A percentile compares a stretch with the other conserved stretches of the same genome.
phyloP scores from a whole-genome alignment of 2,113 vertebrate species.

The Chlamydotis undulata region DNA sequence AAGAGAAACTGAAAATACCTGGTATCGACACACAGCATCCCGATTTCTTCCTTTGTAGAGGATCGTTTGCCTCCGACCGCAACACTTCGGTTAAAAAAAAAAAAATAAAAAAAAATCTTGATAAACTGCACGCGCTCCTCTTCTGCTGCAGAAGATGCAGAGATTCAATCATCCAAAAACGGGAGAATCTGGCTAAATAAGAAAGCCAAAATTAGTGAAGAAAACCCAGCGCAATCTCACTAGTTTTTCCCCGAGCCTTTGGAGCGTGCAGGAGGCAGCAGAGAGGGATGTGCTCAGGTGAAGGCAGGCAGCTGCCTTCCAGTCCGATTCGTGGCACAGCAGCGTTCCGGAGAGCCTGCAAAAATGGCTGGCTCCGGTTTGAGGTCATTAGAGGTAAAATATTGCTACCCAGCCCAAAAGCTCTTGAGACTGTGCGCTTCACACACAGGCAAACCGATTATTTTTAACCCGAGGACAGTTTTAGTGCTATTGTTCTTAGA shows the following conservation, averaged over 20 bases:
- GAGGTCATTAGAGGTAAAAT: conserved; percentile 68
- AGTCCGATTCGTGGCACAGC: not conserved
- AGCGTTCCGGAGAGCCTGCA: conserved; percentile 5
- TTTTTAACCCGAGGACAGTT: conserved; percentile 54
- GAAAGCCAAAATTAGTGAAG: not conserved
- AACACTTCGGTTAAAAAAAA: not conserved
- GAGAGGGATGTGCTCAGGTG: not conserved
- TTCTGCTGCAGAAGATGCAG: not conserved
- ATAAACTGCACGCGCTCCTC: not conserved
- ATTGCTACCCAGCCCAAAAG: conserved; percentile 43
- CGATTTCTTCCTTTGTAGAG: not conserved
- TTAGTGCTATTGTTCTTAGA: conserved; percentile 69
- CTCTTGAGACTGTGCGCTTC: not conserved
- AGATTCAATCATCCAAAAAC: not conserved
- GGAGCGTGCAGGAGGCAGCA: fast-evolving
- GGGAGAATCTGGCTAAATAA: not conserved
- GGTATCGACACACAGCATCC: not conserved
- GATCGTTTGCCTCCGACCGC: not conserved
- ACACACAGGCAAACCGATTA: conserved; percentile 13
- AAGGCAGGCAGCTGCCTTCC: not conserved
- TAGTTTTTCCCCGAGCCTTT: not conserved
- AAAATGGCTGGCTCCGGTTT: conserved; percentile 13
- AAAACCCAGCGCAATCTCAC: not conserved
- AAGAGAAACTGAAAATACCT: conserved; percentile 16
- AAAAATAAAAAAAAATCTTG: not conserved